Evolutionary conservation across 2,888 invertebrate species (phyloP).

Genomic region (Ormyrus pomaceus): DNA sequence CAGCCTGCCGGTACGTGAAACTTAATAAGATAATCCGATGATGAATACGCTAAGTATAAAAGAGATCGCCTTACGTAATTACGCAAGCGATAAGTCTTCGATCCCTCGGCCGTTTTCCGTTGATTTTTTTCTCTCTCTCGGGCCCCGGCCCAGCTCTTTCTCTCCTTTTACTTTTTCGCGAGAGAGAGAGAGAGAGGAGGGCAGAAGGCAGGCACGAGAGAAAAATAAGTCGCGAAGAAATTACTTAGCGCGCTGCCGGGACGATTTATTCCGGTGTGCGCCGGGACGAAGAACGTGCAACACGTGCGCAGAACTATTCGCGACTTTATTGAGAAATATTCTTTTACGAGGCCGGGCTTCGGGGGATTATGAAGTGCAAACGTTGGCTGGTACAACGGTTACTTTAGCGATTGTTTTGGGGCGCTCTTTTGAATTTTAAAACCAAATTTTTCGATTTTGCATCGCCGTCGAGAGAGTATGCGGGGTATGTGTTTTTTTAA

Average conservation of each 20-base stretch:
- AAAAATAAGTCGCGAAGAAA: slow-evolving; percentile 47
- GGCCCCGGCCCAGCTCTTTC: not conserved
- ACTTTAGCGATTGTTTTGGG: no score
- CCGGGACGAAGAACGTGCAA: not conserved
- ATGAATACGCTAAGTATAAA: slow-evolving; percentile 43
- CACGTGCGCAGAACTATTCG: slow-evolving; percentile 6
- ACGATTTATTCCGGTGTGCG: slow-evolving; percentile 38
- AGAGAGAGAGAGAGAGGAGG: no score
- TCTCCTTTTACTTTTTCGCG: not conserved
- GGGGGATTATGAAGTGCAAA: no score
- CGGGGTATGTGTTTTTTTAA: no score
- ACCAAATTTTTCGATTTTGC: no score
- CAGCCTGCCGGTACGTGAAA: slow-evolving; percentile 23
- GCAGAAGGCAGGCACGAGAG: not conserved
- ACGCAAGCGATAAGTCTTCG: slow-evolving; percentile 48
- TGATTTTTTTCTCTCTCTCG: not conserved
- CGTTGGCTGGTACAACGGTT: no score
- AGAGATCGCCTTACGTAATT: slow-evolving; percentile 49
- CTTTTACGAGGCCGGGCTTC: not conserved
- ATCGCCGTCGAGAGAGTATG: no score
- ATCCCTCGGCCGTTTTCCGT: not conserved
- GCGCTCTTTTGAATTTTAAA: no score
- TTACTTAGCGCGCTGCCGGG: slow-evolving; percentile 40
- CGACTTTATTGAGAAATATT: slow-evolving; percentile 33
- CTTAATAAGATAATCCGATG: slow-evolving; percentile 53